These are phyloP conservation scores for Sebastes itinus DNA, from an alignment of 2,797 vertebrate genomes.

Conservation along the genomic window DNA sequence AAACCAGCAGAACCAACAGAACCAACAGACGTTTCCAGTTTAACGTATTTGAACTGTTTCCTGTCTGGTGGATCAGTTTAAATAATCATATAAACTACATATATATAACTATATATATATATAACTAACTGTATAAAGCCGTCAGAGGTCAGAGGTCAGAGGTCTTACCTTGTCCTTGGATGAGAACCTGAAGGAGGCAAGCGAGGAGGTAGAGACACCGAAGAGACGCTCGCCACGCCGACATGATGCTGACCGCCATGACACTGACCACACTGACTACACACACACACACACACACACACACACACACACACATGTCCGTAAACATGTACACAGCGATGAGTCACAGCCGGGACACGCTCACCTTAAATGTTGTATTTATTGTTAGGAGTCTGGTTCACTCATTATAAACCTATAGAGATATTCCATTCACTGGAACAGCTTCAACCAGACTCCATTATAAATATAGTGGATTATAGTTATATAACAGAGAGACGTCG, in stretches of 20 bases:
- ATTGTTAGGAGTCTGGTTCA: no score
- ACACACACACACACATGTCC: background rate
- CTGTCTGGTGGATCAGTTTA: background rate
- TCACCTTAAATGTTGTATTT: background rate
- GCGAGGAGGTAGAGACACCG: constrained; percentile 39
- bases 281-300: background rate
- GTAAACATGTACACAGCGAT: background rate
- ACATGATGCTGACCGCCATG: constrained; percentile 55
- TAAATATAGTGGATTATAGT: fast-evolving
- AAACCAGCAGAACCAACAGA: no score
- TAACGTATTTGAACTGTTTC: background rate
- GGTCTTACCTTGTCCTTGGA: constrained; percentile 60
- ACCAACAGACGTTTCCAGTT: no score
- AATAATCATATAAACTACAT: background rate
- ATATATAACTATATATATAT: no score
- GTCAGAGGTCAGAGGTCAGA: background rate
- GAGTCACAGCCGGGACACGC: background rate
- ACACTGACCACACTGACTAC: constrained; percentile 4
- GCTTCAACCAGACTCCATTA: background rate
- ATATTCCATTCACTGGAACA: no score
- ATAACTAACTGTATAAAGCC: background rate
- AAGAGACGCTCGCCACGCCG: constrained; percentile 22
- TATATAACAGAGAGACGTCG: no score
- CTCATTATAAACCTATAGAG: no score
- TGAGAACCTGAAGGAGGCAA: constrained; percentile 52